phyloP scores from a whole-genome alignment of 23 tunicate species.

The Botrylloides violaceus region DNA sequence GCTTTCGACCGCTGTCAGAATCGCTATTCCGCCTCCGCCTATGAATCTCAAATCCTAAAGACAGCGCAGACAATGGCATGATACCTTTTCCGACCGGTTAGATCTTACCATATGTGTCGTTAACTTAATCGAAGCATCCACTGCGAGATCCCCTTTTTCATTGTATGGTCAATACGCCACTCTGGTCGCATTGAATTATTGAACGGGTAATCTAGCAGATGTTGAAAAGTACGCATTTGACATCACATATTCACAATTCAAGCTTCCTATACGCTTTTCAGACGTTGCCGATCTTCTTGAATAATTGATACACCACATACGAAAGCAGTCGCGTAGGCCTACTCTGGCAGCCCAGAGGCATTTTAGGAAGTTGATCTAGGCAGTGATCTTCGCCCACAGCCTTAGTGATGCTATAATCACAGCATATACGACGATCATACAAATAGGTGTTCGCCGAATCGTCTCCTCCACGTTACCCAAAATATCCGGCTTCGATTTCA shows the following conservation, averaged over 20 bases:
- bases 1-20: neutral
- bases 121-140: neutral
- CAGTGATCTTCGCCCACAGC: no score
- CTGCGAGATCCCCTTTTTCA: neutral
- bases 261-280: no score
- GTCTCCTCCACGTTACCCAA: no score
- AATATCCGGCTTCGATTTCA: no score
- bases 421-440: no score
- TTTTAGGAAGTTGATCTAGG: no score
- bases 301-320: no score
- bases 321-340: no score
- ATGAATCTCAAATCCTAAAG: conserved; percentile 11
- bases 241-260: neutral
- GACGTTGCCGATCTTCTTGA: no score
- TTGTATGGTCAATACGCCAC: neutral
- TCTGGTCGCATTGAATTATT: conserved; percentile 7
- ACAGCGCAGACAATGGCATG: conserved; percentile 19
- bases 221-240: neutral
- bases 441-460: no score
- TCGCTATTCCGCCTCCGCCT: neutral
- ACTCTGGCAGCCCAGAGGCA: no score
- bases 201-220: conserved; percentile 11
- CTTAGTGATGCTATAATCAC: no score
- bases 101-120: neutral
- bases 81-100: neutral